These are phyloP conservation scores for Callitettix versicolor DNA, from an alignment of 1,140 invertebrate species.

Conservation along the genomic window DNA sequence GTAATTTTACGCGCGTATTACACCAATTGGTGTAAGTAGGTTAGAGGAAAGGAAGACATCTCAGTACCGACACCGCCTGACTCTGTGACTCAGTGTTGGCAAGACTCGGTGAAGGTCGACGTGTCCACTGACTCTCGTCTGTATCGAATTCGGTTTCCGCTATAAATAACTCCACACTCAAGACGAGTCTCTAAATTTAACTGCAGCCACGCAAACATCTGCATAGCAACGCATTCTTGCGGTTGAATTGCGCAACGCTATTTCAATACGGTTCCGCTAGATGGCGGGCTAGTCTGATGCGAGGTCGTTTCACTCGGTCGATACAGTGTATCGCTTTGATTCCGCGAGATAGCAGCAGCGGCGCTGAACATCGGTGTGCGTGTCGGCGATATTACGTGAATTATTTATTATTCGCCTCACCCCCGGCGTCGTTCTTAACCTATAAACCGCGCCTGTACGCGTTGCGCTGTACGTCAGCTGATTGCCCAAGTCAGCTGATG, in stretches of 20 bases:
- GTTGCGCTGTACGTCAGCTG: no score
- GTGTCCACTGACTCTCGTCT: not conserved
- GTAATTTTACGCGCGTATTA: no score
- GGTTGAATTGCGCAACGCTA: not conserved
- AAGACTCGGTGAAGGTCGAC: slow-evolving; percentile 2
- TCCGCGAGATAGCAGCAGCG: slow-evolving; percentile 3
- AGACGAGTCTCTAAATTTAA: slow-evolving; percentile 5
- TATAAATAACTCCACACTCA: slow-evolving; percentile 2
- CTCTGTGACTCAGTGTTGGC: no score
- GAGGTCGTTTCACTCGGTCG: not conserved
- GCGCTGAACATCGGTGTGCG: not conserved
- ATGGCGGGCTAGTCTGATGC: not conserved
- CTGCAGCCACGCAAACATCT: not conserved
- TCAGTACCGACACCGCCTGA: no score
- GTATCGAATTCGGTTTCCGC: not conserved
- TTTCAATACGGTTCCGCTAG: not conserved
- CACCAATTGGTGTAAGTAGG: no score
- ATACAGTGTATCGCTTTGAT: no score
- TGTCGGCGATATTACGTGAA: slow-evolving; percentile 3
- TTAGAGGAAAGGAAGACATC: no score
- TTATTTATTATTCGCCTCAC: not conserved
- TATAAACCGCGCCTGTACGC: slow-evolving; percentile 9
- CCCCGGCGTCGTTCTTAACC: not conserved
- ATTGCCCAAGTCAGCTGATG: no score
- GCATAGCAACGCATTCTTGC: slow-evolving; percentile 4